These are phyloP conservation scores for Denticeps clupeoides DNA, from an alignment of 2,797 vertebrate genomes.

Conservation along the genomic window DNA sequence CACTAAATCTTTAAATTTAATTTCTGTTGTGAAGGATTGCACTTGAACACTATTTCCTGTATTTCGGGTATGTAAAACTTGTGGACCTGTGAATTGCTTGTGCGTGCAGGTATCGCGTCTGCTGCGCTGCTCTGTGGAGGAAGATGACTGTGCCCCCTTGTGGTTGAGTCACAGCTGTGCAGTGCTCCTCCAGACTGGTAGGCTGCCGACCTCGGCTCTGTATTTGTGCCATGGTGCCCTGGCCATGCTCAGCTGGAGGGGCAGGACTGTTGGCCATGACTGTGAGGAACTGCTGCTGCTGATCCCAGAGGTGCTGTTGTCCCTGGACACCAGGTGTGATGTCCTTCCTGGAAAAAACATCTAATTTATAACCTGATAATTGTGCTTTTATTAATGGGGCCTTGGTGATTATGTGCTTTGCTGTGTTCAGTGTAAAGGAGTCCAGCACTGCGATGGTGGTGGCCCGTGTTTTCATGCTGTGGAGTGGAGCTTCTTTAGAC, in stretches of 20 bases:
- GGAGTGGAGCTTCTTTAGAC: slow-evolving; percentile 74
- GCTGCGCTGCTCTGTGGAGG: slow-evolving; percentile 45
- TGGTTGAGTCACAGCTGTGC: slow-evolving; percentile 68
- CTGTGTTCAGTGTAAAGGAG: slow-evolving; percentile 72
- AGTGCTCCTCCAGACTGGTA: slow-evolving; percentile 41
- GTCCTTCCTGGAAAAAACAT: too few relatives aligned
- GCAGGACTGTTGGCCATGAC: slow-evolving; percentile 44
- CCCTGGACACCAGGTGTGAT: slow-evolving; percentile 72
- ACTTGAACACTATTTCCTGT: too few relatives aligned
- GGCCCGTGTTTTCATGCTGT: slow-evolving; percentile 73
- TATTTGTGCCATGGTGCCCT: slow-evolving; percentile 84
- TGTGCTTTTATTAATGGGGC: too few relatives aligned
- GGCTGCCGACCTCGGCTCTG: slow-evolving; percentile 56
- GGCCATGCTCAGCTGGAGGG: slow-evolving; percentile 84
- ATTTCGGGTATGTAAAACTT: too few relatives aligned
- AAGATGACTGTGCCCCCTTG: slow-evolving; percentile 36
- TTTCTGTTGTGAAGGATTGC: too few relatives aligned
- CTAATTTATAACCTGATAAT: too few relatives aligned
- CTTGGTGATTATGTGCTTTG: too few relatives aligned
- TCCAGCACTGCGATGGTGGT: slow-evolving; percentile 75
- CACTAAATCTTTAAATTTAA: too few relatives aligned
- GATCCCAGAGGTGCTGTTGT: slow-evolving; percentile 63
- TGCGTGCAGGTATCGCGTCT: slow-evolving; percentile 64
- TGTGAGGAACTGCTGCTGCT: slow-evolving; percentile 70
- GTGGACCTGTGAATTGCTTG: too few relatives aligned